Base-by-base conservation (phyloP, 2,113 vertebrate species). In the Scomber colias region DNA sequence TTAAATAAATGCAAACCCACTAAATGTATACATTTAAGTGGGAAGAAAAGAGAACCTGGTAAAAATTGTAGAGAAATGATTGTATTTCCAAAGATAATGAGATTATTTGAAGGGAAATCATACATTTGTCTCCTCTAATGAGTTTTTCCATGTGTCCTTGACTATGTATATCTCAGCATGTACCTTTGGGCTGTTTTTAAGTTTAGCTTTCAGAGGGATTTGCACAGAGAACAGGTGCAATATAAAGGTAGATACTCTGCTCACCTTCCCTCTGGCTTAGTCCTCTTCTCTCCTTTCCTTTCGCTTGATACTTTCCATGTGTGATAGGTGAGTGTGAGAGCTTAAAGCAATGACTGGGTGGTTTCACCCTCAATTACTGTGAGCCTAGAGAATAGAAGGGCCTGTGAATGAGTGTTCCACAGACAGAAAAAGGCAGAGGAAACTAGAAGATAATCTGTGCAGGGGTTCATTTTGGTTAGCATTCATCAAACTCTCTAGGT, bases 221-320 rank as follows among this genome's bases (percentile, higher is more conserved):
- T 83, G 68, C 53, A 71, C 45, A 31, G 66, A 81, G 83, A 82
- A 63, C 35, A 71, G 72, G 51, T 14, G 11, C 3, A 15, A 84
- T 51, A 35, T 27, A 55, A 81, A 90, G 83, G 69, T 76, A 75
- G 71, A 77, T 82, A 44, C 59, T 74, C 67, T 69, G 64, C 75
- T 92, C 88, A 87, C 89, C 89, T 91, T 92, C 86, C 91, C 89
- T 77, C 84, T 78, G 86, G 87, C 84, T 74, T 15, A 70, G 70
- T 78, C 79, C 65, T 63, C 72, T 67, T 76, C 66, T 64, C 73
- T 65, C 79, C 71, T 85, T 59, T 75, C 46, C 30, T 57, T 51
- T 56, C 56, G 24, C 51, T 51, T 89, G 79, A 89, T 90, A 68
- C 68, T 78, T 91, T 79, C 72, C 89, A 90, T 85, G 81, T 89